phyloP scores from a whole-genome alignment of 2,113 vertebrate species.

The Mesoclemmys tuberculata region DNA sequence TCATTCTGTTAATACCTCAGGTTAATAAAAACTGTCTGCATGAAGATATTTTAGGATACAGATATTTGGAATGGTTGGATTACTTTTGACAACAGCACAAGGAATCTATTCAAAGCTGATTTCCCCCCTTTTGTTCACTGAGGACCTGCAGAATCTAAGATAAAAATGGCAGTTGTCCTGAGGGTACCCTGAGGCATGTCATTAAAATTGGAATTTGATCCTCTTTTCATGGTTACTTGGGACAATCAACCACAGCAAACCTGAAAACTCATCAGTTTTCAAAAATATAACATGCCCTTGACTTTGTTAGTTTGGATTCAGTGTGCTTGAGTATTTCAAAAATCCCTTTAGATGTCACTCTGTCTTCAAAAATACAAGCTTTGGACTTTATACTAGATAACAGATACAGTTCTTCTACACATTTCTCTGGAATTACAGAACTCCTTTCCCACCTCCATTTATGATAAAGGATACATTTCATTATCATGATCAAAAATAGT shows the following conservation, averaged over 20 bases:
- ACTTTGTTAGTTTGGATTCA: conserved; percentile 82
- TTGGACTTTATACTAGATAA: conserved; percentile 14
- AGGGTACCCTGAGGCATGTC: conserved; percentile 94
- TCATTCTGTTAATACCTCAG: conserved; percentile 76
- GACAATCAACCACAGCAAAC: conserved; percentile 94
- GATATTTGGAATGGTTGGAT: conserved; percentile 83
- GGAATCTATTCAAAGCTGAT: conserved; percentile 86
- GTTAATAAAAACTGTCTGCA: conserved; percentile 74
- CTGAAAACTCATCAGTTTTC: conserved; percentile 96
- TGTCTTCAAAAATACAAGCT: conserved; percentile 91
- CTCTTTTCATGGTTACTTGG: conserved; percentile 89
- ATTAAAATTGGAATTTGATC: conserved; percentile 98
- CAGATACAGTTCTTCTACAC: conserved; percentile 30
- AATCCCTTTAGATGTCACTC: conserved; percentile 99
- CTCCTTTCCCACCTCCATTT: conserved; percentile 31
- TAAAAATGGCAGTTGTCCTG: conserved; percentile 96
- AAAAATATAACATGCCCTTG: conserved; percentile 90
- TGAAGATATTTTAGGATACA: conserved; percentile 81
- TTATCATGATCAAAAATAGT: conserved; percentile 50
- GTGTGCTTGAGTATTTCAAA: conserved; percentile 77
- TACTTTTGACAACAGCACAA: conserved; percentile 85
- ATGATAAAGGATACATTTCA: conserved; percentile 66
- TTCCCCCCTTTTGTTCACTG: conserved; percentile 78
- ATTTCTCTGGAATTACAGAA: conserved; percentile 12
- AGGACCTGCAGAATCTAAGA: conserved; percentile 90